Evolutionary conservation across 1,140 invertebrate genomes (phyloP).

Genomic region (Parapsyche elsis): DNA sequence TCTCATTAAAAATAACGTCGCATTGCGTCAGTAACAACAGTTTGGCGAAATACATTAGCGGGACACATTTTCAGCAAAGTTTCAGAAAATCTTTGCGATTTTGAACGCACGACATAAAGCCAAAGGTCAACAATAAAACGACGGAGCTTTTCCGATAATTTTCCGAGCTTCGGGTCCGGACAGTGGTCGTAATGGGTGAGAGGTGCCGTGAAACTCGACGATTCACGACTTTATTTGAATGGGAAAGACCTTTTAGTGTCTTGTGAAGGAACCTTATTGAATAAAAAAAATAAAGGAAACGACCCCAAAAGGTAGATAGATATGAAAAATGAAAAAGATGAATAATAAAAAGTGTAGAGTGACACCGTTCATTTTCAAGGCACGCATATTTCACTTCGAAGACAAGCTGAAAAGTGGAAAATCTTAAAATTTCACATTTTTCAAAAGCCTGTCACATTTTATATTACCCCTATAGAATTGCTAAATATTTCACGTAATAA

Average conservation of each 20-base stretch:
- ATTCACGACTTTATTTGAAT: neutral
- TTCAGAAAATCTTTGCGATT: too few relatives aligned
- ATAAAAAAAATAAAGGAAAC: conserved; percentile 3
- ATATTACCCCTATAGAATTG: too few relatives aligned
- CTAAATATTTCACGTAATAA: too few relatives aligned
- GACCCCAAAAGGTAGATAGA: neutral
- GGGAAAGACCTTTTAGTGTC: neutral
- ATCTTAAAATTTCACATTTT: too few relatives aligned
- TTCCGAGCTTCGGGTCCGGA: neutral
- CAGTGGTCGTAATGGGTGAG: neutral
- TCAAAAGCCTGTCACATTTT: too few relatives aligned
- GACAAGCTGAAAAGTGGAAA: too few relatives aligned
- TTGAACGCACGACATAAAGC: neutral
- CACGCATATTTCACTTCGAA: too few relatives aligned
- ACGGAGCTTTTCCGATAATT: neutral
- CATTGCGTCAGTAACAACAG: too few relatives aligned
- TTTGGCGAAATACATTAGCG: too few relatives aligned
- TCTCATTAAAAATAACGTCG: too few relatives aligned
- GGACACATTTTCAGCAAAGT: too few relatives aligned
- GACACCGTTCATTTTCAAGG: too few relatives aligned
- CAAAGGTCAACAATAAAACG: neutral
- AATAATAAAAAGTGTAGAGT: neutral
- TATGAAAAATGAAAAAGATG: neutral
- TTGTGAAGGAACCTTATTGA: neutral
- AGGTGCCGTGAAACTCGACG: conserved; percentile 7